Base-by-base conservation (phyloP, 35 echinoderm and acorn worm species). In the Patiria miniata region DNA sequence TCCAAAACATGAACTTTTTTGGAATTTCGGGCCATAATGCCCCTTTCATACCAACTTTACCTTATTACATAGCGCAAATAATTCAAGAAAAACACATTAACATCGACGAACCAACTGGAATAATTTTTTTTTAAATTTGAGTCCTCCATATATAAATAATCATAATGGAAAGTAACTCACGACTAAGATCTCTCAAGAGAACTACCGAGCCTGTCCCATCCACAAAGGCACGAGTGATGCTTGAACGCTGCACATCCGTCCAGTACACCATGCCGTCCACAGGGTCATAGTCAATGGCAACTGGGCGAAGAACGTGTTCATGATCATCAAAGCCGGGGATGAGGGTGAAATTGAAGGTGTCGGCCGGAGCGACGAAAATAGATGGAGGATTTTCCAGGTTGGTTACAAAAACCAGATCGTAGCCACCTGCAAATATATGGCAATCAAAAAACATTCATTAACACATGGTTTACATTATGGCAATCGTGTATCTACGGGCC, bases 271-370 rank as follows among this genome's bases (percentile, higher is more conserved):
- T 82, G 36, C 80, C 29, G 38, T 89, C 56, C 18, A 89, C 36
- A 33, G 87, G 87, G 42, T 89, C 87, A 40, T 76, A 90, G 47
- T 84, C 88, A 47, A 90, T 47, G 9, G 88, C 88, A 77, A 77
- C 80, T n/a, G 81, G 88, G 6, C 60, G 37, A 26, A 6, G 33
- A 22, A 51, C 6, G n/a, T n/a, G n/a, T n/a, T n/a, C n/a, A 30
- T 54, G 12, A 22, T 80, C 39, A 37, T 9, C 10, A 47, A 37
- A 30, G 9, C 19, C 61, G 1, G 61, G 61, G 61, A 69, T 69
- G 78, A 80, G 37, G 37, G 78, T 40, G 37, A 80, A 51, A 26
- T 80, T 80, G 39, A 80, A 80, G 78, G 14, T 80, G 37, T 80
- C 37, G 15, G 78, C 37, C 18, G 6, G 39, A 80, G 78, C 61